Evolutionary conservation across 2,113 vertebrate genomes (phyloP).

Genomic region (Chrysochloris asiatica): DNA sequence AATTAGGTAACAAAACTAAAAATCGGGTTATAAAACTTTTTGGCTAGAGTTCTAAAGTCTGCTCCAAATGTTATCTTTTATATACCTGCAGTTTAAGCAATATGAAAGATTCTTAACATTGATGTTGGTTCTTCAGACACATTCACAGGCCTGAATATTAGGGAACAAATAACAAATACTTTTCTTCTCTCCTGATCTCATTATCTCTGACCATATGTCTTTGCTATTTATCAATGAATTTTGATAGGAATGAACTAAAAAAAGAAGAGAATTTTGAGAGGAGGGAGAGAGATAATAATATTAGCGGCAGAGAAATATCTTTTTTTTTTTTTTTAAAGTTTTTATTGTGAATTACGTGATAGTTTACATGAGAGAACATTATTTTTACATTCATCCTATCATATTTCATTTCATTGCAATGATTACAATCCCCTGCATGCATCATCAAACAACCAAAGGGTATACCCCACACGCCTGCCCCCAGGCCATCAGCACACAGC

Average conservation of each 20-base stretch:
- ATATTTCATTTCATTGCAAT: no score
- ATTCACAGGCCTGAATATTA: not conserved
- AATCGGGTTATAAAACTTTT: no score
- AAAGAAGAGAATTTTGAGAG: slow-evolving; percentile 17
- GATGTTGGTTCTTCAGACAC: slow-evolving; percentile 36
- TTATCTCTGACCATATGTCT: not conserved
- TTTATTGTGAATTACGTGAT: no score
- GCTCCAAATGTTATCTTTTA: slow-evolving; percentile 21
- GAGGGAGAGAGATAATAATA: not conserved
- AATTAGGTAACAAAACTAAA: slow-evolving; percentile 34
- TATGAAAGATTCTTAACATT: slow-evolving; percentile 39
- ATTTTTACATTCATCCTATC: no score
- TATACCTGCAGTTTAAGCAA: not conserved
- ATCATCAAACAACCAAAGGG: no score
- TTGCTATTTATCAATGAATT: slow-evolving; percentile 26
- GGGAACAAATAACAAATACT: not conserved
- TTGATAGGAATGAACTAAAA: not conserved
- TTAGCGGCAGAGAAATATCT: no score
- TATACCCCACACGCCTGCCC: no score
- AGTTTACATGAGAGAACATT: no score
- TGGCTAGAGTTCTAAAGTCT: not conserved
- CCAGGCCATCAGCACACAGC: no score
- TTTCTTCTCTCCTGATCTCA: slow-evolving; percentile 43
- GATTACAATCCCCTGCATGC: no score
- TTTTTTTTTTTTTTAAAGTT: no score